Base-by-base conservation (phyloP, 35 echinoderm and acorn worm genomes). In the Strongylocentrotus purpuratus region DNA sequence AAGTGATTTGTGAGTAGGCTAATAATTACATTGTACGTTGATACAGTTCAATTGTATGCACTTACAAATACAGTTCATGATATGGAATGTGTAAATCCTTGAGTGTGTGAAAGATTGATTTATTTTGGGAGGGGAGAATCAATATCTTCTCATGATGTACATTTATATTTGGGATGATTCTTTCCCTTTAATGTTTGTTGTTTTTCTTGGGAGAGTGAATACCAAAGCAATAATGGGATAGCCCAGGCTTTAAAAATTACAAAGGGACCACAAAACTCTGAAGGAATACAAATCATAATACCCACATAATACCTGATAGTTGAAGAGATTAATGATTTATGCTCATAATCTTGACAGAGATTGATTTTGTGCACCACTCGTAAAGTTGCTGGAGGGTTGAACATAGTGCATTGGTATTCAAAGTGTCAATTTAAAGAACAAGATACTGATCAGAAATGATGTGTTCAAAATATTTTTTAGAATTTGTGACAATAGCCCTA, bases 381-480 rank as follows among this genome's bases (percentile, higher is more conserved):
- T 78, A n/a, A 78, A 78, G 65, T 28, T 4, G 65, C 65, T 78
- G 8, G 65, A 78, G 65, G 65, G 65, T 7, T 22, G 20, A 78
- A 78, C 65, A 78, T n/a, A 78, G 65, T 78, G 65, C 65, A 78
- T 78, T 18, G 65, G 65, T 78, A 78, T 78, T 78, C 20, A 78
- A 28, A n/a, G 28, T 78, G 65, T n/a, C 65, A 78, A 78, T 78
- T 78, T 78, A 8, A 78, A 78, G 65, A 78, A 78, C 28, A 28
- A 78, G 65, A 78, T n/a, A n/a, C 65, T 78, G 65, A 78, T 78
- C 65, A 78, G 20, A 8, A 78, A 28, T 28, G 65, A 78, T 78
- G 22, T 22, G 20, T 78, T 78, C 22, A 78, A 78, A 78, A 78
- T 28, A 78, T n/a, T 31, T 7, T 22, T 22, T n/a, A 5, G 65